Base-by-base conservation (phyloP, 2,113 vertebrate genomes). In the Petroica traversi region DNA sequence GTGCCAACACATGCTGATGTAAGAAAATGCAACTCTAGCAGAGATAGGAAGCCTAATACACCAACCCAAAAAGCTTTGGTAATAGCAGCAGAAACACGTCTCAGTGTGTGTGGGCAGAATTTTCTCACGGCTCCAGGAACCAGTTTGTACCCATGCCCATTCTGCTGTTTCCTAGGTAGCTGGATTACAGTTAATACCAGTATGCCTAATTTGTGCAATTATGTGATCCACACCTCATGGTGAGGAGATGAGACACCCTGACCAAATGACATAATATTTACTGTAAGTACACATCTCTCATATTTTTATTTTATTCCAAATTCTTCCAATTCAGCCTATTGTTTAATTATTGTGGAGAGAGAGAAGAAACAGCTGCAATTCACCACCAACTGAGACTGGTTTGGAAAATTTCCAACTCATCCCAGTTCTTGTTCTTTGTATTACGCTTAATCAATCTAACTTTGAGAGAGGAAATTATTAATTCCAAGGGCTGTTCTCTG, bases 21-120 rank as follows among this genome's bases (percentile, higher is more conserved):
- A 55, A 66, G 41, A 57, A 76, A 92, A 72, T 22, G 17, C 69
- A 92, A 59, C 33, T 48, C 14, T 36, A 73, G 41, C 19, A 67
- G 33, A 76, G 18, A 45, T 2, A 31, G 40, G 31, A 57, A 89
- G 58, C 8, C 4, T 41, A 41, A 57, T 26, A 55, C 1, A 69
- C 10, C 46, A 66, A 66, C 12, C 14, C 29, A 67, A 77, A 71
- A 9, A 76, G 36, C 36, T 57, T 81, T 46, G 31, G 5, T 31
- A 62, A 36, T 11, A 73, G 62, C 36, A 92, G 41, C 41, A 72
- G 46, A 67, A 18, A 61, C 0, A 0, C 16, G 19, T 12, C 48
- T 41, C 26, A 9, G 26, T 46, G 26, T 28, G 23, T 1, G 0
- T 3, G 28, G 23, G 15, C 0, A 45, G 31, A 46, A 58, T 48